These are phyloP conservation scores for Corvus hawaiiensis DNA, from an alignment of 2,113 vertebrate species.

Conservation along the genomic window DNA sequence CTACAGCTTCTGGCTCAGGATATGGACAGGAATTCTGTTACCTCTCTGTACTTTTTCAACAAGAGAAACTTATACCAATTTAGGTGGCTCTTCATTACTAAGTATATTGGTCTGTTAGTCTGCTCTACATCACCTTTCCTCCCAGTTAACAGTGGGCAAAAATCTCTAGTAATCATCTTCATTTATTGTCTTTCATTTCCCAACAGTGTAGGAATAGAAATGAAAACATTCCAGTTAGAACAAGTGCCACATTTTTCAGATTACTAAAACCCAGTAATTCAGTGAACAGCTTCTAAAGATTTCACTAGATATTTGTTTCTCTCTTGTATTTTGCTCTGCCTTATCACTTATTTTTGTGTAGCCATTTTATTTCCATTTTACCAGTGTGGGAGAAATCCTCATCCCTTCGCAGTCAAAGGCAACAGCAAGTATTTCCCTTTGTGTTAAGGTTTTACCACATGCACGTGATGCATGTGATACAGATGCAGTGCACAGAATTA, in stretches of 20 bases:
- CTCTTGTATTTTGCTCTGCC: neutral
- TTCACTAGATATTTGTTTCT: neutral
- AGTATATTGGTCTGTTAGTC: neutral
- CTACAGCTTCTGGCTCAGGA: neutral
- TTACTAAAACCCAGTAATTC: neutral
- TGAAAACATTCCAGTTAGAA: neutral
- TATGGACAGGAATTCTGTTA: neutral
- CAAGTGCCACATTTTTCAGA: neutral
- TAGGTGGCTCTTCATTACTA: neutral
- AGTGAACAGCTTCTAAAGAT: neutral
- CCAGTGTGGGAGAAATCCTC: neutral
- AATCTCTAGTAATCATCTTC: neutral
- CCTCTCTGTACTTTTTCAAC: neutral
- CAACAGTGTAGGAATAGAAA: neutral
- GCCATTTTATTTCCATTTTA: neutral
- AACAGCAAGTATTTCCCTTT: neutral
- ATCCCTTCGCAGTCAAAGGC: neutral
- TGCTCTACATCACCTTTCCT: neutral
- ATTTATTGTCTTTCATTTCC: neutral
- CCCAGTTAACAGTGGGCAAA: neutral
- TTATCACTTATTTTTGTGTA: neutral
- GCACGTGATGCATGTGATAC: no score
- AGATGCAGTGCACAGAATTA: neutral
- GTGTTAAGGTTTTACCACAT: neutral
- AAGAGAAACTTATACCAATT: neutral